A percentile compares a stretch with the other conserved stretches of the same genome.
Evolutionary conservation across 2,113 vertebrate genomes (phyloP).

Genomic region (Propithecus coquereli): DNA sequence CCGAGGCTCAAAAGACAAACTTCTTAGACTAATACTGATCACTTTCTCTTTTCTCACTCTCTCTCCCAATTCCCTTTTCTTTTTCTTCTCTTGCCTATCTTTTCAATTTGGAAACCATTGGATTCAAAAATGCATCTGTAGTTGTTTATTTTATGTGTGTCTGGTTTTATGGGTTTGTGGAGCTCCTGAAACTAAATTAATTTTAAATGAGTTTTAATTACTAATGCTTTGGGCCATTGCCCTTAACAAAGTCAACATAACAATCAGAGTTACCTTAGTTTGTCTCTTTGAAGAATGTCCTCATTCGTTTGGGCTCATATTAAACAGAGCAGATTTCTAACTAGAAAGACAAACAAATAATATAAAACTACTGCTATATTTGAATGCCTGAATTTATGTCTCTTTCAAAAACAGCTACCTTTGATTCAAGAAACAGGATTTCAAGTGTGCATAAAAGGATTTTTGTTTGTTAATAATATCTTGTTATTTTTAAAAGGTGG

Average conservation of each 20-base stretch:
- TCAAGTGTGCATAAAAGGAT: constrained; percentile 8
- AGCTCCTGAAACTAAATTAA: constrained; percentile 69
- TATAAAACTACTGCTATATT: constrained; percentile 45
- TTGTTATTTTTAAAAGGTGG: neutral
- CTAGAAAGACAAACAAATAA: constrained; percentile 50
- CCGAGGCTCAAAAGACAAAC: neutral
- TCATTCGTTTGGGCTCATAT: constrained; percentile 35
- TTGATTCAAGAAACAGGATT: constrained; percentile 37
- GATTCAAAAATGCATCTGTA: constrained; percentile 48
- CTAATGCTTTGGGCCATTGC: constrained; percentile 70
- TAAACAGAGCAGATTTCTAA: constrained; percentile 53
- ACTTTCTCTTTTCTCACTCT: neutral
- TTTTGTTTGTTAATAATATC: constrained; percentile 39
- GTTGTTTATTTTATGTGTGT: constrained; percentile 63
- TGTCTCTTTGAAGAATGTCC: constrained; percentile 60
- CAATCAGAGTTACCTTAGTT: constrained; percentile 68
- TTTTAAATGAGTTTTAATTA: constrained; percentile 76
- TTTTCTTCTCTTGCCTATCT: neutral
- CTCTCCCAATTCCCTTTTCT: neutral
- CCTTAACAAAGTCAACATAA: constrained; percentile 76
- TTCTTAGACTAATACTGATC: neutral
- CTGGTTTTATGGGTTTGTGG: constrained; percentile 50
- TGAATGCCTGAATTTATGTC: constrained; percentile 30
- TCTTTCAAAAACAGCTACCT: constrained; percentile 34
- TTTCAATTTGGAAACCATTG: constrained; percentile 30